Evolutionary conservation across 2,888 invertebrate species (phyloP).

Genomic region (Trilocha varians): DNA sequence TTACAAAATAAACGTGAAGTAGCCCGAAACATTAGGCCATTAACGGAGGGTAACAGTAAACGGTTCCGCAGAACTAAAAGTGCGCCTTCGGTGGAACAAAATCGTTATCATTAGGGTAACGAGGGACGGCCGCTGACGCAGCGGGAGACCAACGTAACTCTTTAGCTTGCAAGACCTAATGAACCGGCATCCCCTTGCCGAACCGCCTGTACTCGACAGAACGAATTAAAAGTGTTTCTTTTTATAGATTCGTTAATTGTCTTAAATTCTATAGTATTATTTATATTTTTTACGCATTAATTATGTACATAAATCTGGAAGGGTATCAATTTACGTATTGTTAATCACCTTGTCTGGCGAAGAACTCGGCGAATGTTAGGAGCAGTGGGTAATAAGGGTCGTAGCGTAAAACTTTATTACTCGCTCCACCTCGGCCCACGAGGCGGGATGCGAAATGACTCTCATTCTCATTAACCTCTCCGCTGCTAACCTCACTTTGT

Average conservation of each 20-base stretch:
- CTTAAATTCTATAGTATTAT: neutral
- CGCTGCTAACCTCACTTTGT: constrained; percentile 37
- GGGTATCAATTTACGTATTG: constrained; percentile 58
- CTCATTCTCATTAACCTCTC: constrained; percentile 62
- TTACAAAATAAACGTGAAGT: constrained; percentile 47
- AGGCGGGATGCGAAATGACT: constrained; percentile 51
- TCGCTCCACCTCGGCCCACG: constrained; percentile 41
- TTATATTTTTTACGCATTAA: neutral
- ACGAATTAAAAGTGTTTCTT: constrained; percentile 40
- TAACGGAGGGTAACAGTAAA: constrained; percentile 59
- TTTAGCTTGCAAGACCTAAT: constrained; percentile 56
- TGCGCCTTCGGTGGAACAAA: constrained; percentile 55
- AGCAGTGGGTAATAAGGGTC: constrained; percentile 45
- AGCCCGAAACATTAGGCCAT: constrained; percentile 54
- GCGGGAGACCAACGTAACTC: constrained; percentile 51
- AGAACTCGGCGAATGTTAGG: constrained; percentile 38
- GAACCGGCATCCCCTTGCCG: constrained; percentile 51
- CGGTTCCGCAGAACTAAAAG: constrained; percentile 57
- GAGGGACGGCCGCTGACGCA: constrained; percentile 59
- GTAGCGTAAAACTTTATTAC: constrained; percentile 61
- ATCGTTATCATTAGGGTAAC: constrained; percentile 70
- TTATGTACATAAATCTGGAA: constrained; percentile 8
- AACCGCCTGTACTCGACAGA: constrained; percentile 29
- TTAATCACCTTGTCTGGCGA: constrained; percentile 49
- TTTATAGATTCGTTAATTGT: too few species aligned